Evolutionary conservation across 2,888 invertebrate species (phyloP).

Genomic region (Serripes groenlandicus): DNA sequence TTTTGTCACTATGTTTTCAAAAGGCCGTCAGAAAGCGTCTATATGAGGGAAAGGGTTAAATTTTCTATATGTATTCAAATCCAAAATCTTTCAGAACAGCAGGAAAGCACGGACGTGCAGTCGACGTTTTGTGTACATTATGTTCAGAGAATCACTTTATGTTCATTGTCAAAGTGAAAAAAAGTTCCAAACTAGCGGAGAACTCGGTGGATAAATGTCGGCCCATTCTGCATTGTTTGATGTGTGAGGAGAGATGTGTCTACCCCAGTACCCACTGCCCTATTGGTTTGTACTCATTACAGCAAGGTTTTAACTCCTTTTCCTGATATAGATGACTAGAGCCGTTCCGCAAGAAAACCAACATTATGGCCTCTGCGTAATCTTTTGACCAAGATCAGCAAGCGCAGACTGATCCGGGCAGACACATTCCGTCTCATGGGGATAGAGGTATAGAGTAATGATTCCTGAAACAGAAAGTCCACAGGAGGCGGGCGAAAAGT

Average conservation of each 20-base stretch:
- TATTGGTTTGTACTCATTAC: constrained; percentile 75
- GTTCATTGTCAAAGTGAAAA: constrained; percentile 73
- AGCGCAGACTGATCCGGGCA: no score
- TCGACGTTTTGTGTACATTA: constrained; percentile 79
- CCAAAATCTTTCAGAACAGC: constrained; percentile 73
- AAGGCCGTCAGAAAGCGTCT: not conserved
- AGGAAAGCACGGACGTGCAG: constrained; percentile 81
- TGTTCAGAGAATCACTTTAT: constrained; percentile 80
- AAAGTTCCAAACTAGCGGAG: constrained; percentile 78
- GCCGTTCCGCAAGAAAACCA: no score
- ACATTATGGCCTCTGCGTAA: no score
- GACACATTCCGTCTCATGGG: no score
- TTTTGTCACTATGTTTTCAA: not conserved
- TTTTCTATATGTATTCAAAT: not conserved
- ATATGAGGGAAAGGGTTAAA: not conserved
- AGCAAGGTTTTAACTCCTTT: no score
- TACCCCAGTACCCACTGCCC: constrained; percentile 74
- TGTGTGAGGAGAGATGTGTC: constrained; percentile 82
- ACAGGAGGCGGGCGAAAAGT: no score
- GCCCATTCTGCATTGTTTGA: constrained; percentile 80
- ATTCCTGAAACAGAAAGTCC: no score
- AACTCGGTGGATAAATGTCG: constrained; percentile 67
- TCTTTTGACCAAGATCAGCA: no score
- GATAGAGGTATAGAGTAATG: no score
- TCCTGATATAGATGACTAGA: no score